Evolutionary conservation across 2,797 vertebrate species (phyloP), one percentile per base, ranked within the genome.

Genomic region (Rhinoraja longicauda): DNA sequence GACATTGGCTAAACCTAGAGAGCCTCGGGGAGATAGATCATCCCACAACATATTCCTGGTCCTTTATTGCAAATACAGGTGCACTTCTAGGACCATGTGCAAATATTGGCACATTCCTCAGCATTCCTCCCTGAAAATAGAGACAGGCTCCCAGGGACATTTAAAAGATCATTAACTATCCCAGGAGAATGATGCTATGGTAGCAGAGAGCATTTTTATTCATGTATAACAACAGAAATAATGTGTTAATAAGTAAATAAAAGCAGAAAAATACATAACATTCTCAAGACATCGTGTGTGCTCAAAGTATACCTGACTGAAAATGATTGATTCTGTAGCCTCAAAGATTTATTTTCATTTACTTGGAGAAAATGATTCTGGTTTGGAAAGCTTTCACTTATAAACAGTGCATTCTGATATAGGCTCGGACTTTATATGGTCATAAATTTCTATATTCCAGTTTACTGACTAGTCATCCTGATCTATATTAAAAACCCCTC

Each of bases 381-480:
- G n/a, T 67, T 88, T 67, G 62, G 88, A 88, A 88, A 64, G 29
- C n/a, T 62, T 32, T 32, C 29, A 88, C 57, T 59, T 59, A 62
- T n/a, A n/a, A n/a, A 9, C 17, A 36, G 62, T 88, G 36, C 84
- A 88, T 88, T 88, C 15, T 64, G 17, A 88, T 88, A 88, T n/a
- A 24, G 62, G 59, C 84, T 88, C 67, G 6, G 17, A 88, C 17
- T 64, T 88, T 88, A 88, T 32, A 64, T 88, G 59, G 62, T 88
- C 84, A 88, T 32, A 88, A 67, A 21, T 67, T 88, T 62, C 17
- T 67, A 36, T 88, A 21, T 67, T 88, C 17, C 59, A 67, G 84
- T 92, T 92, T 92, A 92, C 70, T 57, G 39, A 92, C 45, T 73
- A 92, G 67, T 92, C 90, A 73, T 29, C 67, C 90, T 92, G 90